Conservation (phyloP, 2,888 invertebrate genomes). For the Matsumyia berberina region DNA sequence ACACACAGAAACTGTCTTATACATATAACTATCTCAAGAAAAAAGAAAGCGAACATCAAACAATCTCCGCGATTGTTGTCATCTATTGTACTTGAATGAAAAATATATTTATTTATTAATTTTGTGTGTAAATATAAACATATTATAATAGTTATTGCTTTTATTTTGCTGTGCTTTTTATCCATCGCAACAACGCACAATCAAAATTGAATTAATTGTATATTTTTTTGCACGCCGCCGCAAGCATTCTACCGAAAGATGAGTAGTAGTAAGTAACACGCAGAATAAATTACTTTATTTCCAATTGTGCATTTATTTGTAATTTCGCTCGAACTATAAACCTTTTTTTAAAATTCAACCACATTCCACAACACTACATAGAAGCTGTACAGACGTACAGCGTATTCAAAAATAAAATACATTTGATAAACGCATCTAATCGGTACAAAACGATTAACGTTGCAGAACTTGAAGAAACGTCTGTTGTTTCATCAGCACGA, state of each 20-base stretch:
- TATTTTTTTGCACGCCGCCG: constrained; percentile 79
- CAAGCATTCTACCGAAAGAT: constrained; percentile 75
- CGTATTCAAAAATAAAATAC: background rate
- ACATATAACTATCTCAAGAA: background rate
- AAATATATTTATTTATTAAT: constrained; percentile 3
- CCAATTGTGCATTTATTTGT: constrained; percentile 7
- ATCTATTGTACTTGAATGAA: constrained; percentile 7
- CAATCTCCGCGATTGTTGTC: constrained; percentile 32
- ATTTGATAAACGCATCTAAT: constrained; percentile 41
- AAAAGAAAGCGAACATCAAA: background rate
- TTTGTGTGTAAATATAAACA: constrained; percentile 10
- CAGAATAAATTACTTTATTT: background rate
- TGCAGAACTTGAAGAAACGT: constrained; percentile 57
- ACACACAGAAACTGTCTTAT: background rate
- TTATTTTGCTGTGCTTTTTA: constrained; percentile 39
- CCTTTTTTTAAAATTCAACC: background rate
- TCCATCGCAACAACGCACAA: constrained; percentile 40
- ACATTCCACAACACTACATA: background rate
- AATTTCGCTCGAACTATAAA: constrained; percentile 12
- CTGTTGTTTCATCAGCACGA: constrained; percentile 41
- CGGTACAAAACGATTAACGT: constrained; percentile 54
- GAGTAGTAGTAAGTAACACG: constrained; percentile 72
- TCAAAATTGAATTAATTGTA: constrained; percentile 52
- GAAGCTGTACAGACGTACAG: constrained; percentile 1
- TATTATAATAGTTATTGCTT: constrained; percentile 1